Percentiles rank a stretch among this genome's conserved stretches.
Conservation (phyloP, 2,888 invertebrate species). For the Plagiodera versicolora region DNA sequence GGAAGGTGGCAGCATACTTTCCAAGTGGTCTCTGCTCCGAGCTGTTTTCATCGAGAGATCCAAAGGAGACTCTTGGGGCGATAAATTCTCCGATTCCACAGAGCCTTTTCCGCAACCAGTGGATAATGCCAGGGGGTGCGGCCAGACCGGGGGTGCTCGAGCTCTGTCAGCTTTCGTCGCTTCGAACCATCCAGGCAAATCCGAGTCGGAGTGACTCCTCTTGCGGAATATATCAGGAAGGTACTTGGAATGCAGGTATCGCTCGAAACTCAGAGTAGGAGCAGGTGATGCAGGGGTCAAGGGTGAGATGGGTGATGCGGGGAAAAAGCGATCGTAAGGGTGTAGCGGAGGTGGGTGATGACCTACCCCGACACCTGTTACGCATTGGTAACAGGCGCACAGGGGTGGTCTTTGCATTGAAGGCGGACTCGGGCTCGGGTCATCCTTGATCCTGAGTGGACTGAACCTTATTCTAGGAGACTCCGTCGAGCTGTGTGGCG, state of each 20-base stretch:
- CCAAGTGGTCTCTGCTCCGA: conserved; percentile 48
- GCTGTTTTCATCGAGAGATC: conserved; percentile 78
- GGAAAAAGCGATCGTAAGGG: conserved; percentile 57
- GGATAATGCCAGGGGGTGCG: conserved; percentile 48
- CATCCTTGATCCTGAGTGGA: conserved; percentile 59
- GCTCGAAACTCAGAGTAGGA: conserved; percentile 63
- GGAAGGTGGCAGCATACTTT: conserved; percentile 46
- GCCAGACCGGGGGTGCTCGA: conserved; percentile 49
- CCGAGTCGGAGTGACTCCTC: conserved; percentile 69
- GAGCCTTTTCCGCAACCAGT: conserved; percentile 55
- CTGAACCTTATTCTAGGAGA: conserved; percentile 60
- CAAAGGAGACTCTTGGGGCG: conserved; percentile 80
- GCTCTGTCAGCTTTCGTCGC: conserved; percentile 53
- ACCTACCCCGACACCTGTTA: conserved; percentile 47
- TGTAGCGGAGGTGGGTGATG: conserved; percentile 50
- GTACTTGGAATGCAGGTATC: conserved; percentile 66
- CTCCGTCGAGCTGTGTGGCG: conserved; percentile 60
- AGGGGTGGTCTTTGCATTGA: conserved; percentile 42
- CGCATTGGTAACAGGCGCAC: conserved; percentile 53
- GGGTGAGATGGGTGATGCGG: conserved; percentile 62
- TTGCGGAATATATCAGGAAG: conserved; percentile 64
- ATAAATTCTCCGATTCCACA: conserved; percentile 57
- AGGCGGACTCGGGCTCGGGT: conserved; percentile 53
- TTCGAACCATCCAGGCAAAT: conserved; percentile 61
- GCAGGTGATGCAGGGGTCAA: conserved; percentile 60